Percentiles rank a stretch among this genome's conserved stretches.
phyloP scores from a whole-genome alignment of 2,797 vertebrate species.

The Glossophaga mutica region DNA sequence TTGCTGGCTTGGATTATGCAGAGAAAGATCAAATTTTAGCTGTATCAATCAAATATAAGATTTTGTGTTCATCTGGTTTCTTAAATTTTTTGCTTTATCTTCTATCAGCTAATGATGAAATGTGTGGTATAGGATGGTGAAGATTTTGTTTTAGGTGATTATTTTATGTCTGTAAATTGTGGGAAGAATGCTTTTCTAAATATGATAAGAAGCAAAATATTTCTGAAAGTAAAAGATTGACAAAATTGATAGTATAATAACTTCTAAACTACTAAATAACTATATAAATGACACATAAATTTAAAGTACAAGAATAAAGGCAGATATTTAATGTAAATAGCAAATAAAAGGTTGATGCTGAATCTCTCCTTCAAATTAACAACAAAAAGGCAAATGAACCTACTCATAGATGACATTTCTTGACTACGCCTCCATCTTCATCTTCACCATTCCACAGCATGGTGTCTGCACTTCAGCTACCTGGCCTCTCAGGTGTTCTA shows the following conservation, averaged over 20 bases:
- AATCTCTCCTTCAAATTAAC: neutral
- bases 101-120: neutral
- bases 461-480: neutral
- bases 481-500: neutral
- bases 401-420: neutral
- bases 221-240: neutral
- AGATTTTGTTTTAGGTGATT: neutral
- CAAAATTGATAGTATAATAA: neutral
- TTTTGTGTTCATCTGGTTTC: neutral
- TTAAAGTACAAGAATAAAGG: neutral
- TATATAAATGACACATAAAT: neutral
- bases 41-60: neutral
- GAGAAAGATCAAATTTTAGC: neutral
- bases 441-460: neutral
- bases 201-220: neutral
- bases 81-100: neutral
- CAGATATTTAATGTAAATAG: neutral
- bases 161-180: neutral
- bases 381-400: neutral
- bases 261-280: neutral
- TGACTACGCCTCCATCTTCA: neutral
- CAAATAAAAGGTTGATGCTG: neutral
- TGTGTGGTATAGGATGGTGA: neutral
- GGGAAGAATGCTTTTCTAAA: neutral
- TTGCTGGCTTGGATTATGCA: neutral